A percentile compares a stretch with the other conserved stretches of the same genome.
phyloP scores from a whole-genome alignment of 2,797 vertebrate genomes.

The Rhinichthys osculus region DNA sequence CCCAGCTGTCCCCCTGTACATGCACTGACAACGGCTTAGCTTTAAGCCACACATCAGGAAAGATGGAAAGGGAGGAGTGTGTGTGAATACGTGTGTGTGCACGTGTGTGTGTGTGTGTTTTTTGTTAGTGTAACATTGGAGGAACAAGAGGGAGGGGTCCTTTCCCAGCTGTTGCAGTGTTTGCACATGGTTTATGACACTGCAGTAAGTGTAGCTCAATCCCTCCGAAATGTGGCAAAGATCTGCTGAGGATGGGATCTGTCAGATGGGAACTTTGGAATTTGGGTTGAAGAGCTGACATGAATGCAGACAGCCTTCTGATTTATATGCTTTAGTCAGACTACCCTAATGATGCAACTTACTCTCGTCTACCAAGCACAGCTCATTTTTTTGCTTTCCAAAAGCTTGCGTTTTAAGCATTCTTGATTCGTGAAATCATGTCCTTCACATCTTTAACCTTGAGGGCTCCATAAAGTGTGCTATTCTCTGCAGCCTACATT shows the following conservation, averaged over 20 bases:
- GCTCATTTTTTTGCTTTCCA: not conserved
- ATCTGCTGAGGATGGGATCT: conserved; percentile 1
- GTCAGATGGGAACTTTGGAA: conserved; percentile 10
- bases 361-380: not conserved
- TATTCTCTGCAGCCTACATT: conserved; percentile 33
- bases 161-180: conserved; percentile 54
- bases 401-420: not conserved
- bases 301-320: not conserved
- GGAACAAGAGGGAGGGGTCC: conserved; percentile 43
- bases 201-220: conserved; percentile 42
- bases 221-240: conserved; percentile 5
- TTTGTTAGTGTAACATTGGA: conserved; percentile 31
- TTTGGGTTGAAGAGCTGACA: conserved; percentile 3
- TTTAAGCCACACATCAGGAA: conserved; percentile 14
- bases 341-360: not conserved
- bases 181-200: conserved; percentile 55
- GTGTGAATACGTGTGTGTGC: not conserved
- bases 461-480: conserved; percentile 9
- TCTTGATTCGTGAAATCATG: conserved; percentile 13
- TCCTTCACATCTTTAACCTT: conserved; percentile 32
- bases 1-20: conserved; percentile 46
- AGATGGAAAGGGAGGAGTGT: conserved; percentile 13
- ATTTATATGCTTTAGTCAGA: not conserved
- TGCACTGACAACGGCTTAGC: conserved; percentile 40
- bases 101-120: not conserved